Evolutionary conservation across 2,113 vertebrate genomes (phyloP).

Genomic region (Chroicocephalus ridibundus): DNA sequence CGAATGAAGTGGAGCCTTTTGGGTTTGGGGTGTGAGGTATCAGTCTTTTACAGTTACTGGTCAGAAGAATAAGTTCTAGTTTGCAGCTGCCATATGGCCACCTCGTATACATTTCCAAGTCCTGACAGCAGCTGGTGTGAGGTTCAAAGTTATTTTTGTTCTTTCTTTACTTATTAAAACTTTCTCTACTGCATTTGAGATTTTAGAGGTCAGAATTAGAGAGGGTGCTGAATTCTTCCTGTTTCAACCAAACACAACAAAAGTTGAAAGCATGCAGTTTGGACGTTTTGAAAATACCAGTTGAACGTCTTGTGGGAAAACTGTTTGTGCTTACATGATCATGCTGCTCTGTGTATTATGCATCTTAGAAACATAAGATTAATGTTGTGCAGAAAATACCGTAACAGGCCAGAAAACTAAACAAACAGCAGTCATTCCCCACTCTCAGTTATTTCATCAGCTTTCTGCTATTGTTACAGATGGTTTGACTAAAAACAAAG

Average conservation of each 20-base stretch:
- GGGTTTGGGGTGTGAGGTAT: rapidly evolving
- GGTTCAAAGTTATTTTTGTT: not conserved
- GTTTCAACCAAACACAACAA: not conserved
- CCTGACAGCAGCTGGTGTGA: not conserved
- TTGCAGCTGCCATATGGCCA: not conserved
- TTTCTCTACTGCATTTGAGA: not conserved
- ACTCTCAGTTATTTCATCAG: not conserved
- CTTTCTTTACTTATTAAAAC: not conserved
- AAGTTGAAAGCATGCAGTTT: not conserved
- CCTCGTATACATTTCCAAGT: not conserved
- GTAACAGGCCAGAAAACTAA: conserved; percentile 15
- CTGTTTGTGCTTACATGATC: not conserved
- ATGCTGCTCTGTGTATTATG: not conserved
- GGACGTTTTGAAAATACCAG: conserved; percentile 4
- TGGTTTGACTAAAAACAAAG: conserved; percentile 3
- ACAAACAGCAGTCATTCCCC: conserved; percentile 26
- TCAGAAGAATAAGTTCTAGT: not conserved
- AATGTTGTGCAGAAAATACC: conserved; percentile 35
- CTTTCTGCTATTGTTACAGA: conserved; percentile 50
- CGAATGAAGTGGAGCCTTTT: not conserved
- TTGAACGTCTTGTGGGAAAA: conserved; percentile 43
- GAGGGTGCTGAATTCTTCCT: not conserved
- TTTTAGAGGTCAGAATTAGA: not conserved
- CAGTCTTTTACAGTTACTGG: not conserved
- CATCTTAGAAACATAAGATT: conserved; percentile 22